A percentile compares a stretch with the other conserved stretches of the same genome.
Evolutionary conservation across 2,888 invertebrate genomes (phyloP).

Genomic region (Clivina fossor): DNA sequence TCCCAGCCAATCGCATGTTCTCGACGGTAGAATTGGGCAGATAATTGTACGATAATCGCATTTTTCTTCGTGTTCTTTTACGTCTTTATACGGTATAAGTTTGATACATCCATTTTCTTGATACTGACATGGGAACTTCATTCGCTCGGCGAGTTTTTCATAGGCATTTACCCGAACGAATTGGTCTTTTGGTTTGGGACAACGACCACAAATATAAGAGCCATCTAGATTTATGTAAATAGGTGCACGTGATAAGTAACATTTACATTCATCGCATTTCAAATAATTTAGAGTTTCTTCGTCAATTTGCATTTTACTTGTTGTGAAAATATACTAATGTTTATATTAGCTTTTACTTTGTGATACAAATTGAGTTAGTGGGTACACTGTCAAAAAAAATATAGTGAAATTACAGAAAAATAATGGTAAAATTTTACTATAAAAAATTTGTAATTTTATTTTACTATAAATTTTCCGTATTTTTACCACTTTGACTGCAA

Average conservation of each 20-base stretch:
- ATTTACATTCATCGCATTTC: background rate
- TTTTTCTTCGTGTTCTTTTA: constrained; percentile 3
- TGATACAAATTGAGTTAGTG: no score
- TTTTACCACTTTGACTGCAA: no score
- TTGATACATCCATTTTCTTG: background rate
- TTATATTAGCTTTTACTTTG: no score
- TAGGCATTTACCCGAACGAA: background rate
- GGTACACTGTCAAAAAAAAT: no score
- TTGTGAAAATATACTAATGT: no score
- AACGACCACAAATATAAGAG: constrained; percentile 2
- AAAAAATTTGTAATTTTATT: no score
- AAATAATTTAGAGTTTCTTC: no score
- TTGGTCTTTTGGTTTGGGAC: constrained; percentile 1
- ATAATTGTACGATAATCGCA: background rate
- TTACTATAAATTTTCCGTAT: no score
- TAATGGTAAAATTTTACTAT: no score
- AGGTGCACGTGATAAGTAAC: constrained; percentile 1
- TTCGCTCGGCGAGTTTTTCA: background rate
- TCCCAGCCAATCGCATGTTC: constrained; percentile 7
- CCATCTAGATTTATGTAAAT: background rate
- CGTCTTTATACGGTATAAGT: background rate
- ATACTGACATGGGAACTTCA: constrained; percentile 9
- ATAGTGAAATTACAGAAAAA: no score
- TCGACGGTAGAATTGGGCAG: background rate
- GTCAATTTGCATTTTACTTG: no score